Base-by-base conservation (phyloP, 1,140 invertebrate species). In the Agrypnia vestita region DNA sequence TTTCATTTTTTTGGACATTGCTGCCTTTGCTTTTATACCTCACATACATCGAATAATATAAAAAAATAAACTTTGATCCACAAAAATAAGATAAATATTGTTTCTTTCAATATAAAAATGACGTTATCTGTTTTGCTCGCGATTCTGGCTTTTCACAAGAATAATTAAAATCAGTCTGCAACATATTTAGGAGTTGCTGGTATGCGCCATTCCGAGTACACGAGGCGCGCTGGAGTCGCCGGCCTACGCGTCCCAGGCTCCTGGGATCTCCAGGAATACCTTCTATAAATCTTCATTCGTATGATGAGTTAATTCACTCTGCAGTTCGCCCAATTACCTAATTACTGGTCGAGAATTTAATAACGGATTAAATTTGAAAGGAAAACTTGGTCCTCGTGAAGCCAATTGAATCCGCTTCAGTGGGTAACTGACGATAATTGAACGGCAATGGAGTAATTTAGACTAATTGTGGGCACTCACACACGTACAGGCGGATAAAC, bases 241-340 rank as follows among this genome's bases (percentile, higher is more conserved):
- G 6, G 25, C 25, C 6, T 1, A 35, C 49, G 49, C 49, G n/a
- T 15, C 1, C 3, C 8, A 9, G 8, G n/a, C 11, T 51, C n/a
- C n/a, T 15, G 11, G 11, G n/a, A 51, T 62, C 25, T 19, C 13
- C 59, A 69, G 13, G 64, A 7, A 35, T 15, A 15, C 7, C 11
- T 61, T 51, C 46, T 17, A 55, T 25, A 78, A 74, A 74, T 61
- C 51, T 56, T 64, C 71, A 67, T 81, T 56, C 12, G n/a, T 72
- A 44, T 44, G 44, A 78, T 9, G 78, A 77, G 80, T 80, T 80
- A 75, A 12, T 43, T 11, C 78, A 55, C 76, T 78, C 73, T 77
- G 79, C 51, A 67, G 78, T 74, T 74, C 43, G 81, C 64, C 79
- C 78, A 82, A 82, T 82, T 82, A 75, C 62, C 44, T 56, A 80